Evolutionary conservation across 2,888 invertebrate genomes (phyloP).

Genomic region (Allolobophora icterica): DNA sequence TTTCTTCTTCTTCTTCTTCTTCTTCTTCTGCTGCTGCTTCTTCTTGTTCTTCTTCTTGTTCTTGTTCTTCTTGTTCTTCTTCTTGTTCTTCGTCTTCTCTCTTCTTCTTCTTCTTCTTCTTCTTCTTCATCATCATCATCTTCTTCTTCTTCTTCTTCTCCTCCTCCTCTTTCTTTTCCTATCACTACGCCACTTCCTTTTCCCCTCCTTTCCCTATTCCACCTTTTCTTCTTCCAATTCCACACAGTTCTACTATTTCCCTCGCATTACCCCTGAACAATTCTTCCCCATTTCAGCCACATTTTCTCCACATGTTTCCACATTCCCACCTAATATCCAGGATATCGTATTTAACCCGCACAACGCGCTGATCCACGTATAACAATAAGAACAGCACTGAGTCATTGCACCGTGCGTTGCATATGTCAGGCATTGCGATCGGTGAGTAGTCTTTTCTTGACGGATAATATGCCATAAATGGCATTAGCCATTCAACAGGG

Average conservation of each 20-base stretch:
- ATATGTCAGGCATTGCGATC: neutral
- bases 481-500: neutral
- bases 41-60: too few species aligned
- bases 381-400: neutral
- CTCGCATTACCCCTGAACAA: neutral
- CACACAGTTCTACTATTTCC: neutral
- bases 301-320: neutral
- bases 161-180: neutral
- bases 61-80: neutral
- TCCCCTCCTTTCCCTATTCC: neutral
- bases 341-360: neutral
- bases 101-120: neutral
- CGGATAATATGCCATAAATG: slow-evolving; percentile 12
- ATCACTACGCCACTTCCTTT: neutral
- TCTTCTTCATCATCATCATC: neutral
- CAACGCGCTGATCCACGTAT: neutral
- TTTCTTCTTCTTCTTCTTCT: neutral
- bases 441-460: neutral
- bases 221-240: neutral
- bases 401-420: neutral
- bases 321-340: neutral
- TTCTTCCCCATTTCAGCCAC: neutral
- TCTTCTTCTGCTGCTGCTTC: too few species aligned
- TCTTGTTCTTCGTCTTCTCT: neutral
- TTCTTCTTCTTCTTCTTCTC: neutral